Base-by-base conservation (phyloP, 1,140 invertebrate genomes). In the Hyles vespertilio region DNA sequence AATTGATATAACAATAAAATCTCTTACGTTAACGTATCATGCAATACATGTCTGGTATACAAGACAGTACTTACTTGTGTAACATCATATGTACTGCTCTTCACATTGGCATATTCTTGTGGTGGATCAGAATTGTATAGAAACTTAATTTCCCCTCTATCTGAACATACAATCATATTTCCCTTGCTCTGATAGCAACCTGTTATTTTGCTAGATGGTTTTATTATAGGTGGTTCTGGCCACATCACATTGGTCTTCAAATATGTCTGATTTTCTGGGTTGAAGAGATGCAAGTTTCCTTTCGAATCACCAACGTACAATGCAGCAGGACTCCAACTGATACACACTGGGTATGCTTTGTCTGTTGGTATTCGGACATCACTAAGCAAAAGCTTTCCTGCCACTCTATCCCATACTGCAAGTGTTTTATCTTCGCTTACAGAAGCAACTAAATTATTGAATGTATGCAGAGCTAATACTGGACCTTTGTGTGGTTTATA, bases 81-180 rank as follows among this genome's bases (percentile, higher is more conserved):
- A 10, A 88, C 74, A 65, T 84, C 78, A 65, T 77, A 63, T 40
- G 84, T 87, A 48, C 58, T 77, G 10, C 83, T 79, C 59, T 74
- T 66, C 8, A 86, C 63, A 65, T 51, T 77, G 11, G 73, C 63
- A 63, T 81, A 88, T 56, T 79, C 73, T 44, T 79, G 68, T 44
- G 80, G 85, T 5, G 84, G 85, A 61, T 72, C 68, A 46, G 65
- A 78, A 57, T 85, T 87, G 45, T 88, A 84, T 40, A 87, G 60
- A 63, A 84, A 87, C 59, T 87, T 88, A n/a, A 88, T 78, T 71
- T 88, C 81, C 3, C 81, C 80, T 63, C 77, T 74, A 59, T 85
- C 79, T 32, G 81, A 81, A 56, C 77, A 76, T 33, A 80, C 57
- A 61, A 87, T 76, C 56, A 85, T 65, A 45, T 70, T 80, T 45